phyloP scores from a whole-genome alignment of 1,140 invertebrate species.

The Camponotus floridanus region DNA sequence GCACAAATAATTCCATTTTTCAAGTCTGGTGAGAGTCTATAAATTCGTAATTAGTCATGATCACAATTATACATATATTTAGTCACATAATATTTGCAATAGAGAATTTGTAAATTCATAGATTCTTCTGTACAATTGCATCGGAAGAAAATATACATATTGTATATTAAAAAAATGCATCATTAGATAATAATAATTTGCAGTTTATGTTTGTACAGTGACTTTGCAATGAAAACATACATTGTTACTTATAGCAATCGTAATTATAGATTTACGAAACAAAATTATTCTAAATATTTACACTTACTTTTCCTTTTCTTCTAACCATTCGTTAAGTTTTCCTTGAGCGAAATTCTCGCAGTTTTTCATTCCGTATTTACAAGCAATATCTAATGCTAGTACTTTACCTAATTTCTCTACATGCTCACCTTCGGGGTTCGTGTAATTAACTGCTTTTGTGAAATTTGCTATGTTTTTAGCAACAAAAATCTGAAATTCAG shows the following conservation, averaged over 20 bases:
- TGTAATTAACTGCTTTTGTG: rapidly evolving
- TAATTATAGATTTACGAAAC: neutral
- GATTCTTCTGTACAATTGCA: neutral
- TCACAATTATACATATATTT: constrained; percentile 17
- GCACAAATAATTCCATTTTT: constrained; percentile 88
- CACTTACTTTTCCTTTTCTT: constrained; percentile 84
- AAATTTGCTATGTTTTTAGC: neutral
- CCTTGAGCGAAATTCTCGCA: constrained; percentile 88
- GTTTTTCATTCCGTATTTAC: constrained; percentile 88
- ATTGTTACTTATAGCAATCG: neutral
- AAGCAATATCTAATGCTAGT: constrained; percentile 89
- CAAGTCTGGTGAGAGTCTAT: constrained; percentile 87
- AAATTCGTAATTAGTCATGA: constrained; percentile 3
- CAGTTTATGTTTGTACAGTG: neutral
- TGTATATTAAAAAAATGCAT: neutral
- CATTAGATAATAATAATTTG: neutral
- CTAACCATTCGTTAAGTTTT: constrained; percentile 89
- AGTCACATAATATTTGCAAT: neutral
- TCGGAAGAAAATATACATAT: neutral
- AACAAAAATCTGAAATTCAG: constrained; percentile 56
- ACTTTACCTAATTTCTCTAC: constrained; percentile 88
- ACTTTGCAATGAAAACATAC: neutral
- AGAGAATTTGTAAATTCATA: neutral
- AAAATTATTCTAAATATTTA: neutral
- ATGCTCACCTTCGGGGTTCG: constrained; percentile 84